Evolutionary conservation across 2,888 invertebrate species (phyloP).

Genomic region (Hypercompe scribonia): DNA sequence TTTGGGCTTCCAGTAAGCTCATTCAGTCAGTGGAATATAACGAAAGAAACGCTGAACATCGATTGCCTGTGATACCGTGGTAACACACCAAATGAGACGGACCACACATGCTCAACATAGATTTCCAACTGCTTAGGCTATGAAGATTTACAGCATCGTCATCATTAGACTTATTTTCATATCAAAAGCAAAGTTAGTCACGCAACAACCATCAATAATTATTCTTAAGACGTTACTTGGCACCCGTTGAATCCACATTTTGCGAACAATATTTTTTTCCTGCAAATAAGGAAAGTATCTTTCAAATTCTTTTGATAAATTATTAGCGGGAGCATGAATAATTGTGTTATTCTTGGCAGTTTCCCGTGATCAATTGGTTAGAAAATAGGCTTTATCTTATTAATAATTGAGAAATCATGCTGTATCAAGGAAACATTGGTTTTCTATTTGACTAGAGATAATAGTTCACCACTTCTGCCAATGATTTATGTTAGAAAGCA

Average conservation of each 20-base stretch:
- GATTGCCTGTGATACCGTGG: background rate
- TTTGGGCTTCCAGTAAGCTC: no score
- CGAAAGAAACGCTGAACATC: background rate
- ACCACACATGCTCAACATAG: background rate
- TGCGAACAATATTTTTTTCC: constrained; percentile 37
- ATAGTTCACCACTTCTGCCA: background rate
- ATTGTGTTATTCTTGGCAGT: constrained; percentile 37
- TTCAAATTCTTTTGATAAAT: constrained; percentile 41
- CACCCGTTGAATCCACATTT: constrained; percentile 50
- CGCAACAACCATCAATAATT: constrained; percentile 22
- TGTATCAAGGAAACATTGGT: background rate
- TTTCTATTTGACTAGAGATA: background rate
- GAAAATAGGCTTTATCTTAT: constrained; percentile 36
- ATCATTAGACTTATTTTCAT: background rate
- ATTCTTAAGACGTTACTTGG: constrained; percentile 32
- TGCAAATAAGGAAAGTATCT: constrained; percentile 46
- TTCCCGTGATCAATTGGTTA: constrained; percentile 39
- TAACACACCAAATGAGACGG: background rate
- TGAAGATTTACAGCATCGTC: constrained; percentile 1
- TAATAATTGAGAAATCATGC: constrained; percentile 18
- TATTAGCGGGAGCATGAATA: constrained; percentile 36
- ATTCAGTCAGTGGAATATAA: background rate
- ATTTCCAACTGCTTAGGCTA: background rate
- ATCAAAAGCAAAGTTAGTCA: constrained; percentile 22
- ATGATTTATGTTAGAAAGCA: background rate